phyloP scores from a whole-genome alignment of 2,797 vertebrate species.

The Typhlichthys subterraneus region DNA sequence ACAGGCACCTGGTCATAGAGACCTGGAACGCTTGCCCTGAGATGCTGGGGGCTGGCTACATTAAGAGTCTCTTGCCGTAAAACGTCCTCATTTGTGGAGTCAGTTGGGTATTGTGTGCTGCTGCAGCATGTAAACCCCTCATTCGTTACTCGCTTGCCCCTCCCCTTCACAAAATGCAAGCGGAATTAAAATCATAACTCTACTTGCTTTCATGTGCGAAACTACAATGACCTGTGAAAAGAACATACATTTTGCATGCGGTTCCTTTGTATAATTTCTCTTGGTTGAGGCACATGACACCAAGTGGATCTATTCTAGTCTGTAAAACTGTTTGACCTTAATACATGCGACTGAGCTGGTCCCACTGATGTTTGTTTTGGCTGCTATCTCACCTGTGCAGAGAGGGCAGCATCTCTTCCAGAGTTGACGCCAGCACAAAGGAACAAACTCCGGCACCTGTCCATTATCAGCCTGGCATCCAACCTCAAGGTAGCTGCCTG shows the following conservation, averaged over 20 bases:
- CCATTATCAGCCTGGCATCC: constrained; percentile 94
- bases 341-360: constrained; percentile 19
- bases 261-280: constrained; percentile 45
- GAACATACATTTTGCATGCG: constrained; percentile 49
- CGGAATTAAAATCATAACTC: constrained; percentile 56
- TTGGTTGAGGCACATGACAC: background rate
- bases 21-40: constrained; percentile 44
- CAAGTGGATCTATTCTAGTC: background rate
- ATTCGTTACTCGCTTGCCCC: constrained; percentile 39
- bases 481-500: constrained; percentile 88
- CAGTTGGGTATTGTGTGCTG: constrained; percentile 11
- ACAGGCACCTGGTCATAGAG: constrained; percentile 41
- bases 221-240: constrained; percentile 56
- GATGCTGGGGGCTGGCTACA: constrained; percentile 33
- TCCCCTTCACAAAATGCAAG: constrained; percentile 33
- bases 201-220: constrained; percentile 56
- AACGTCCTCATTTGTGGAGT: constrained; percentile 23
- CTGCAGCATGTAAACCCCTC: constrained; percentile 32
- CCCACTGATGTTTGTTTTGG: constrained; percentile 9
- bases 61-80: constrained; percentile 26
- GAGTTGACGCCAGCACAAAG: constrained; percentile 92
- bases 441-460: constrained; percentile 95
- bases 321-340: constrained; percentile 25
- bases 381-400: constrained; percentile 46
- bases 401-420: constrained; percentile 82